Evolutionary conservation across 2,888 invertebrate genomes (phyloP).

Genomic region (Oscheius sp.): DNA sequence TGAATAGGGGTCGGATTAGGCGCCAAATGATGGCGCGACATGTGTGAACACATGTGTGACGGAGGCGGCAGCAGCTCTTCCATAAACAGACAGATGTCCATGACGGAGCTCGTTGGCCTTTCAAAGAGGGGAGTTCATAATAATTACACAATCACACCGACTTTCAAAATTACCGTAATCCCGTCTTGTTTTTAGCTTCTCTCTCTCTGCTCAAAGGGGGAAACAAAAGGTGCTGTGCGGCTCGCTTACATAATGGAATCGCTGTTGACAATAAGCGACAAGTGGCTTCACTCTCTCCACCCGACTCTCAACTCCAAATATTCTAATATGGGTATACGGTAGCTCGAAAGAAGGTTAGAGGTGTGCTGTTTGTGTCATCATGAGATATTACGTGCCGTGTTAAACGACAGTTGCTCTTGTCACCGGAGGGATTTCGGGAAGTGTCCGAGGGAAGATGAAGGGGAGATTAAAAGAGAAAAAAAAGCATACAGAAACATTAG

Average conservation of each 20-base stretch:
- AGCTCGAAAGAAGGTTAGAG: neutral
- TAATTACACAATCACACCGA: neutral
- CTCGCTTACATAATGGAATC: neutral
- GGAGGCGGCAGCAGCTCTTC: constrained; percentile 21
- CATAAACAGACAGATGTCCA: constrained; percentile 26
- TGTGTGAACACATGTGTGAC: constrained; percentile 30
- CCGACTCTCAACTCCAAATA: neutral
- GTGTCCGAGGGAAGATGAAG: neutral
- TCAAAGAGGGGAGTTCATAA: neutral
- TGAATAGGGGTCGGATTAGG: constrained; percentile 16
- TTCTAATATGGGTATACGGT: constrained; percentile 7
- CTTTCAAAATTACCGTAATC: neutral
- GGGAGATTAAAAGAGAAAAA: neutral
- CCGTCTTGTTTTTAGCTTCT: neutral
- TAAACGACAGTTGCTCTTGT: constrained; percentile 22
- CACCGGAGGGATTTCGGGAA: neutral
- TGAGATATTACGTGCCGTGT: constrained; percentile 30
- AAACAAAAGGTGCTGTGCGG: constrained; percentile 6
- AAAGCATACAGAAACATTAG: neutral
- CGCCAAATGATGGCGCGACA: constrained; percentile 17
- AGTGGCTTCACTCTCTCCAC: constrained; percentile 9
- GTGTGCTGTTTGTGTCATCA: constrained; percentile 33
- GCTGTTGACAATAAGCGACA: constrained; percentile 2
- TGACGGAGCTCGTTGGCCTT: neutral
- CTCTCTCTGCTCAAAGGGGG: neutral